Conservation (phyloP, 30 jellyfish, hydroid and myxozoan species). For the Cassiopea xamachana region DNA sequence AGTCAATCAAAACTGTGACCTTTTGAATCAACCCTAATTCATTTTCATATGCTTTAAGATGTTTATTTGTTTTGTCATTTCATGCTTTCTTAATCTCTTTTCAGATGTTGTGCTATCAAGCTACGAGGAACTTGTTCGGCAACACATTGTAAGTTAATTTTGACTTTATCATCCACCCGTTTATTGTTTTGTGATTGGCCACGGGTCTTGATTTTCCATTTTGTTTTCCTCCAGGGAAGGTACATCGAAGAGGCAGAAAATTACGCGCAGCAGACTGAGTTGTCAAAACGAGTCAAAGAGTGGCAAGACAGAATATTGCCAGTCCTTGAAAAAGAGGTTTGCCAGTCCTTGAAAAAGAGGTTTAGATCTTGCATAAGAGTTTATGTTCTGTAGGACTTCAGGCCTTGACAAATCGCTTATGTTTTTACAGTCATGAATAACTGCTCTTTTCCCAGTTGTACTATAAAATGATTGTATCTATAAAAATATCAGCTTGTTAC, state of each 20-base stretch:
- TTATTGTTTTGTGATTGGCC: neutral
- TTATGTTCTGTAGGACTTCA: too few species aligned
- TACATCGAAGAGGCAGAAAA: conserved; percentile 56
- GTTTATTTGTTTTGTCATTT: neutral
- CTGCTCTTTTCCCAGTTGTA: too few species aligned
- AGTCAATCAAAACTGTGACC: too few species aligned
- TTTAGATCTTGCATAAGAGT: too few species aligned
- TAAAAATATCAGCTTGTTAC: too few species aligned
- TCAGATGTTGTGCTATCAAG: conserved; percentile 18
- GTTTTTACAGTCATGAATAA: too few species aligned
- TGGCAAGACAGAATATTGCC: conserved; percentile 61
- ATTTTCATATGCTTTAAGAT: too few species aligned
- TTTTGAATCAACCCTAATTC: too few species aligned
- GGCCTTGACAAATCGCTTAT: too few species aligned
- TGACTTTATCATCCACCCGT: neutral
- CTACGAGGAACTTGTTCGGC: conserved; percentile 64
- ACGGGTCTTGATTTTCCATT: neutral
- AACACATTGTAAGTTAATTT: conserved; percentile 27
- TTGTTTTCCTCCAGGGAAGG: conserved; percentile 6
- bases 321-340: conserved; percentile 47
- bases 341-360: too few species aligned
- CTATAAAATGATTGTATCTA: too few species aligned
- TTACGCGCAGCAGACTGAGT: conserved; percentile 61
- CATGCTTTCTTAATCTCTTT: neutral
- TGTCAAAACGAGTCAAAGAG: conserved; percentile 55